Percentiles rank a stretch among this genome's conserved stretches.
Evolutionary conservation across 2,797 vertebrate species (phyloP).

Genomic region (Phoeniculus purpureus): DNA sequence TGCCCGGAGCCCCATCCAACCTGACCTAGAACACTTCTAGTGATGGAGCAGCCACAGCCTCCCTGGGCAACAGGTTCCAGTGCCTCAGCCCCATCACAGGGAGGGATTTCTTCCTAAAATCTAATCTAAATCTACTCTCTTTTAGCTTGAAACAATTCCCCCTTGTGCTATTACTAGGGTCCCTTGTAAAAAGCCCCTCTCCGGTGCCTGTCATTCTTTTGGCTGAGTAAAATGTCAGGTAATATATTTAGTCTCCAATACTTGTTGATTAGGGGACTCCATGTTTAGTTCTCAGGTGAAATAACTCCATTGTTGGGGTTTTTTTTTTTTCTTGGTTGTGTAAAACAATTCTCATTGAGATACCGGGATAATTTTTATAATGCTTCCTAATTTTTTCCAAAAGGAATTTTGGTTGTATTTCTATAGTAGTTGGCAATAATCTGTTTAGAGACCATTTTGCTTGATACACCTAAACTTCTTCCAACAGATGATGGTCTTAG

Average conservation of each 20-base stretch:
- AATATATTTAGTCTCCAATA: background rate
- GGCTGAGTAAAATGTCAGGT: background rate
- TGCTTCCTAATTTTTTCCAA: background rate
- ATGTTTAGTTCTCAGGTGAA: background rate
- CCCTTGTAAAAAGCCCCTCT: too few species aligned
- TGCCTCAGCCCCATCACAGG: too few species aligned
- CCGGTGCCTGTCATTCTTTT: background rate
- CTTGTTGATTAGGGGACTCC: background rate
- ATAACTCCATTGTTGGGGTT: background rate
- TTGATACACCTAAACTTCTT: background rate
- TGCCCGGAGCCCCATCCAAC: too few species aligned
- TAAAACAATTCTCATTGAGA: background rate
- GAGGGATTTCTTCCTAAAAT: too few species aligned
- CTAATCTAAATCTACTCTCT: too few species aligned
- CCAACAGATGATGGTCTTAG: background rate
- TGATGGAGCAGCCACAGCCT: too few species aligned
- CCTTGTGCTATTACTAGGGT: too few species aligned
- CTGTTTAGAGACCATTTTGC: background rate
- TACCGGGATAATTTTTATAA: background rate
- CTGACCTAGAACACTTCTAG: too few species aligned
- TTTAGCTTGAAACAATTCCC: too few species aligned
- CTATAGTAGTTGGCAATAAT: background rate
- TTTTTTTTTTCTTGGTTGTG: background rate
- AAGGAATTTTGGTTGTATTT: background rate
- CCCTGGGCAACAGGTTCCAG: too few species aligned